Percentiles rank a stretch among this genome's conserved stretches.
Conservation (phyloP, 1,140 invertebrate species). For the Dendroctonus ponderosae region DNA sequence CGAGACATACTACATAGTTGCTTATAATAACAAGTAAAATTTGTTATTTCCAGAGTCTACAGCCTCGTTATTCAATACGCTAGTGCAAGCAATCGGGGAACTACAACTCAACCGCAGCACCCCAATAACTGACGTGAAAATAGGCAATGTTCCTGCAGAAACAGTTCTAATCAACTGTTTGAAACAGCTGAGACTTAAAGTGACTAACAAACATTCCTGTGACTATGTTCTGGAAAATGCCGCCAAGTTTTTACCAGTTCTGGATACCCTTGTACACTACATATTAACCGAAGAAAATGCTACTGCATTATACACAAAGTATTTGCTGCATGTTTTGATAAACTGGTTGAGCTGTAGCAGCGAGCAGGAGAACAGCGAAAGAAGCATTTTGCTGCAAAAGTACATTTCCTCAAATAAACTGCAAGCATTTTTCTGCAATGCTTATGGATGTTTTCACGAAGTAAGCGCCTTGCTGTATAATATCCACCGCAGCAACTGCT, state of each 20-base stretch:
- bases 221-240: neutral
- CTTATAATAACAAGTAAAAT: too few species aligned
- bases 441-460: constrained; percentile 16
- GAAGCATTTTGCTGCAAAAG: neutral
- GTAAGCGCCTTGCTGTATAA: constrained; percentile 23
- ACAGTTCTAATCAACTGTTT: too few species aligned
- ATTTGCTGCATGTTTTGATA: constrained; percentile 11
- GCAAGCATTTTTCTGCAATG: constrained; percentile 3
- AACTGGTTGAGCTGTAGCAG: constrained; percentile 20
- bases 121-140: too few species aligned
- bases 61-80: too few species aligned
- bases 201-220: neutral
- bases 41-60: too few species aligned
- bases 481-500: neutral
- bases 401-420: neutral
- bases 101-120: too few species aligned
- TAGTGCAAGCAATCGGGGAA: too few species aligned
- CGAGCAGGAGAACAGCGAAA: constrained; percentile 11
- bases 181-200: too few species aligned
- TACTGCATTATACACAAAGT: constrained; percentile 13
- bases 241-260: neutral
- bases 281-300: constrained; percentile 19
- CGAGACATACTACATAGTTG: too few species aligned
- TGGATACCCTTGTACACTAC: neutral
- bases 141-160: too few species aligned